phyloP scores from a whole-genome alignment of 92 coral and sea anemone genomes.

The Parazoanthus atlanticus region DNA sequence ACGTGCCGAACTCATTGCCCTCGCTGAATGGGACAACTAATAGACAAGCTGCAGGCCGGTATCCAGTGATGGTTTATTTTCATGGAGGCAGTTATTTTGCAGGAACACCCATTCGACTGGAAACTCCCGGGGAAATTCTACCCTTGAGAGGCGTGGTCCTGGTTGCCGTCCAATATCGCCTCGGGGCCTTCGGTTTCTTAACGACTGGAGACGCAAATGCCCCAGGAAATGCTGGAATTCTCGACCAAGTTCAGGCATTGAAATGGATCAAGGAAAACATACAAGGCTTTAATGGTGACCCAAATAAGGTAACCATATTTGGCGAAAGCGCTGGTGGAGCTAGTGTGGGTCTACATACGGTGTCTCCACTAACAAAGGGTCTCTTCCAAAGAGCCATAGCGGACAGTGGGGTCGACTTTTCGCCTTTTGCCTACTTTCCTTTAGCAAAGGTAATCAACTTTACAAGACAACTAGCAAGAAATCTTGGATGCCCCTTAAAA shows the following conservation, averaged over 20 bases:
- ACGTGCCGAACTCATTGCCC: constrained; percentile 29
- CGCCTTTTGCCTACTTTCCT: constrained; percentile 56
- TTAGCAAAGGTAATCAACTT: constrained; percentile 26
- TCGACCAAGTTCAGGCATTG: constrained; percentile 53
- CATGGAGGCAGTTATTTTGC: constrained; percentile 44
- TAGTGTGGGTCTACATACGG: constrained; percentile 56
- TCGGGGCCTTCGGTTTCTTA: constrained; percentile 38
- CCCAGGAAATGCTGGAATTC: constrained; percentile 47
- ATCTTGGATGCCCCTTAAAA: constrained; percentile 39
- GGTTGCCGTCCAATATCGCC: constrained; percentile 45
- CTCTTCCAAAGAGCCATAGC: constrained; percentile 57
- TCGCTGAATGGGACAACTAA: constrained; percentile 21
- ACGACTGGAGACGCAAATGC: constrained; percentile 30
- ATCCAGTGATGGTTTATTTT: constrained; percentile 44
- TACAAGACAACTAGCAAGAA: constrained; percentile 27
- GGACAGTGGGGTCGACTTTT: constrained; percentile 53
- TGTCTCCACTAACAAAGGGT: constrained; percentile 40
- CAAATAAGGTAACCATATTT: constrained; percentile 49
- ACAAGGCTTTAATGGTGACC: constrained; percentile 50
- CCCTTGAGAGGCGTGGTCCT: constrained; percentile 37
- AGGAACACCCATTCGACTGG: constrained; percentile 39
- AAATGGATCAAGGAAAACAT: constrained; percentile 54
- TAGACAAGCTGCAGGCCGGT: constrained; percentile 8
- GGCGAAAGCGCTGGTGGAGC: constrained; percentile 67
- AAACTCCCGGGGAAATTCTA: constrained; percentile 31